Evolutionary conservation across 2,113 vertebrate genomes (phyloP), one percentile per base, ranked within the genome.

Genomic region (Oceanites oceanicus): DNA sequence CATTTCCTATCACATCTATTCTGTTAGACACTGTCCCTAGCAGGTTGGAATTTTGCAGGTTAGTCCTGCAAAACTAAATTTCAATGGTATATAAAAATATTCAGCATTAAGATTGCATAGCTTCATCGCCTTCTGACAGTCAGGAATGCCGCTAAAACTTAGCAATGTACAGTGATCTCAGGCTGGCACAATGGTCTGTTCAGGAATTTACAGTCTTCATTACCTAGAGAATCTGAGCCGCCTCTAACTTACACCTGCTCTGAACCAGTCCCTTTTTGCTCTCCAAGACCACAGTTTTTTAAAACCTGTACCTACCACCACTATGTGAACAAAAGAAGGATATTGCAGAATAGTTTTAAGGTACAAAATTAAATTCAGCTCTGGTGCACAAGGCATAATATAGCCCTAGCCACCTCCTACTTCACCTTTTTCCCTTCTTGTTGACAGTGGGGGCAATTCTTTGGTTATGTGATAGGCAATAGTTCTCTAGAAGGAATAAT

Each of bases 271-370:
- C 9, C n/a, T 40, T 86, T 68, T 40, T 74, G 15, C 14, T 44
- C 30, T 73, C 40, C 18, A 83, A 56, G 30, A 86, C 15, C 25
- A 65, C 5, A 18, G 0, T 68, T 86, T 72, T 84, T 73, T 47
- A 53, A 83, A 91, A 53, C 5, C 6, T 1, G 0, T 42, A 52
- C 15, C 11, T 89, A n/a, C 7, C 10, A 74, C 0, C 1, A n/a
- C 14, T 71, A 36, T 53, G 55, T 55, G 32, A 85, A 74, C 13
- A 70, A 67, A 86, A 70, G 13, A 84, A 77, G 4, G 18, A 17
- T 75, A 44, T 29, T 42, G 22, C n/a, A 88, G 38, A 3, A 29
- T 14, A 86, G 7, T 52, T 83, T 76, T 47, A 86, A 67, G 9
- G 10, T 36, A 34, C 5, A 72, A 75, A 84, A 15, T n/a, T 55